phyloP scores from a whole-genome alignment of 2,888 invertebrate species.

The Temnothorax unifasciatus region DNA sequence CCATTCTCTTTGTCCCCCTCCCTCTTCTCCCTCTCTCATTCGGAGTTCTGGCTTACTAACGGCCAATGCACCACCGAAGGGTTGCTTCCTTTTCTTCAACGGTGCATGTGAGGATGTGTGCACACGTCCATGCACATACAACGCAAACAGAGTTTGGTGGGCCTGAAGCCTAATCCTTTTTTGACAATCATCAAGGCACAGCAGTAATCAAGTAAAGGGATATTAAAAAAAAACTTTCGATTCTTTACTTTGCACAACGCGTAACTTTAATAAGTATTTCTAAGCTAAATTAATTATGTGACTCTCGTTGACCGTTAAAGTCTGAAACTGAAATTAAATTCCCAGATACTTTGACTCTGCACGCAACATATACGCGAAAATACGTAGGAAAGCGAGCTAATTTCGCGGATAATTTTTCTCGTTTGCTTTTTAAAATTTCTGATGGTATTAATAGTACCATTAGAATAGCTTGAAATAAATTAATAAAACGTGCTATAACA shows the following conservation, averaged over 20 bases:
- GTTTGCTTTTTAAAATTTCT: conserved; percentile 63
- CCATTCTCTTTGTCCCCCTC: conserved; percentile 61
- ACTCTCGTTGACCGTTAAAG: background rate
- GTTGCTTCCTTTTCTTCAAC: conserved; percentile 73
- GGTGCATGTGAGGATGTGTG: conserved; percentile 66
- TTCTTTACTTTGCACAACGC: background rate
- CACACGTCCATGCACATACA: conserved; percentile 64
- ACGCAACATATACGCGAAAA: conserved; percentile 35
- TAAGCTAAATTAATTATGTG: conserved; percentile 15
- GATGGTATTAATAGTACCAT: conserved; percentile 54
- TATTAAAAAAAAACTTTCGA: background rate
- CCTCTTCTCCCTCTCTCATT: background rate
- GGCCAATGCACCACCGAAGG: conserved; percentile 75
- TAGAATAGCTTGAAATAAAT: conserved; percentile 47
- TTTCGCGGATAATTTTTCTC: conserved; percentile 73
- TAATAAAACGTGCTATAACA: background rate
- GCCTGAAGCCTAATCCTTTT: conserved; percentile 26
- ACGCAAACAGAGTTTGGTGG: conserved; percentile 12
- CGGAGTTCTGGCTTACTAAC: conserved; percentile 57
- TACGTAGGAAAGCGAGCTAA: conserved; percentile 68
- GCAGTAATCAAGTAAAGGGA: background rate
- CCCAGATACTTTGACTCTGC: background rate
- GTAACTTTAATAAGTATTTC: background rate
- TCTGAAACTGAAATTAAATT: background rate
- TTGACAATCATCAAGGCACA: background rate